Conservation (phyloP, 2,113 vertebrate species). For the Fulmarus glacialis region DNA sequence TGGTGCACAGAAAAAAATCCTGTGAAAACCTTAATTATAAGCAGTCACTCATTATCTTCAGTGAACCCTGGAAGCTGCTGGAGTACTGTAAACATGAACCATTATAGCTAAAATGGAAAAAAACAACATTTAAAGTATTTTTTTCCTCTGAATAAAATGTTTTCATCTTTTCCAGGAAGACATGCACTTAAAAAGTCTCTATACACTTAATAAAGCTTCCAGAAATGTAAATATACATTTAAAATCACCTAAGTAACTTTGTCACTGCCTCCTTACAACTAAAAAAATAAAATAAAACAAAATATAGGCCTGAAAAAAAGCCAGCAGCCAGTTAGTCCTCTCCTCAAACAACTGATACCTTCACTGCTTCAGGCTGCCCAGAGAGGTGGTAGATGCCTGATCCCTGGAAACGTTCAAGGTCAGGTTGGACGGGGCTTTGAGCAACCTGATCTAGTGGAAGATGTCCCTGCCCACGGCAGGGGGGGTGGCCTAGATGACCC, state of each 20-base stretch:
- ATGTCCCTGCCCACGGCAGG: too few species aligned
- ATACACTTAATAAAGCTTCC: not conserved
- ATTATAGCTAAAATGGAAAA: not conserved
- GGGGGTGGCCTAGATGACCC: too few species aligned
- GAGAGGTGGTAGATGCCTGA: too few species aligned
- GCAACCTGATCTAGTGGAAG: too few species aligned
- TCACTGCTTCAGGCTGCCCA: not conserved
- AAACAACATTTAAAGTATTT: not conserved
- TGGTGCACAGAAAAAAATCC: not conserved
- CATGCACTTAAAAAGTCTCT: not conserved
- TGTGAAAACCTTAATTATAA: not conserved
- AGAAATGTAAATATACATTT: not conserved
- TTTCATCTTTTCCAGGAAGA: not conserved
- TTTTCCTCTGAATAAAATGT: not conserved
- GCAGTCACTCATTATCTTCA: not conserved
- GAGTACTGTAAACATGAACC: not conserved
- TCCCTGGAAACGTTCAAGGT: too few species aligned
- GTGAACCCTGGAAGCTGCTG: not conserved
- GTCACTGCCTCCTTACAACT: not conserved
- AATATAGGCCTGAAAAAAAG: not conserved
- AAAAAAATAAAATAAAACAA: not conserved
- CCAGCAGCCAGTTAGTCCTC: not conserved
- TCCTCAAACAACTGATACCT: not conserved
- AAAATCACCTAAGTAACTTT: not conserved
- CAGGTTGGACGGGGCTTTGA: too few species aligned